These are phyloP conservation scores for Nematolebias whitei DNA, from an alignment of 2,113 vertebrate genomes.

Conservation along the genomic window DNA sequence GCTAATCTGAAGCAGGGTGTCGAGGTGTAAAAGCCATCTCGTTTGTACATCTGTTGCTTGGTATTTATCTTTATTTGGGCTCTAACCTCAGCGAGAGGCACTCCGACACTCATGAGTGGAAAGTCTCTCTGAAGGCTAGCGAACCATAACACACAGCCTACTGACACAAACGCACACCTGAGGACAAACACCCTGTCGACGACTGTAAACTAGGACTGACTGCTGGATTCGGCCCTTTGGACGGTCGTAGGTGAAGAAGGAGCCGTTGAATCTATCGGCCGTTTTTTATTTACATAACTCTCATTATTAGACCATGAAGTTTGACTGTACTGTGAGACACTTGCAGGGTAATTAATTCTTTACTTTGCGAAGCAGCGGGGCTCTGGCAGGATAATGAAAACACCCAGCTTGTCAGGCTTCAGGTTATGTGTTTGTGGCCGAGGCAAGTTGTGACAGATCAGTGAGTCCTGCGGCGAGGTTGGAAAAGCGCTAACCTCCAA, in stretches of 20 bases:
- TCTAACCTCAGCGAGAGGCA: constrained; percentile 35
- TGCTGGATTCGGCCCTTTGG: background rate
- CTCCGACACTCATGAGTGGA: background rate
- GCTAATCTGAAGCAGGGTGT: constrained; percentile 26
- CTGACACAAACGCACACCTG: constrained; percentile 44
- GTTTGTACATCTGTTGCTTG: constrained; percentile 25
- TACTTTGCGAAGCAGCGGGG: background rate
- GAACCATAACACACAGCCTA: constrained; percentile 28
- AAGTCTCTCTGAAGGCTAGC: constrained; percentile 36
- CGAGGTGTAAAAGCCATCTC: constrained; percentile 14
- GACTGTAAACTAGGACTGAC: background rate
- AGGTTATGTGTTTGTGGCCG: background rate
- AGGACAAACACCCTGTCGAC: background rate
- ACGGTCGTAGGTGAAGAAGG: too few relatives aligned
- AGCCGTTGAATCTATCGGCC: too few relatives aligned
- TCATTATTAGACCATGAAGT: too few relatives aligned
- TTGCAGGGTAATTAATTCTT: background rate
- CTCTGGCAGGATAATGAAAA: background rate
- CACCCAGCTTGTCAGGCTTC: background rate
- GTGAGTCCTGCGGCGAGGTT: background rate
- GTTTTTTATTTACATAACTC: too few relatives aligned
- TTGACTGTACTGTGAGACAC: background rate
- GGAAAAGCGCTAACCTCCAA: too few relatives aligned
- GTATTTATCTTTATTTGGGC: constrained; percentile 16
- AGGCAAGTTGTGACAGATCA: background rate